phyloP scores from a whole-genome alignment of 2,888 invertebrate species.

The Epinotia brunnichana region DNA sequence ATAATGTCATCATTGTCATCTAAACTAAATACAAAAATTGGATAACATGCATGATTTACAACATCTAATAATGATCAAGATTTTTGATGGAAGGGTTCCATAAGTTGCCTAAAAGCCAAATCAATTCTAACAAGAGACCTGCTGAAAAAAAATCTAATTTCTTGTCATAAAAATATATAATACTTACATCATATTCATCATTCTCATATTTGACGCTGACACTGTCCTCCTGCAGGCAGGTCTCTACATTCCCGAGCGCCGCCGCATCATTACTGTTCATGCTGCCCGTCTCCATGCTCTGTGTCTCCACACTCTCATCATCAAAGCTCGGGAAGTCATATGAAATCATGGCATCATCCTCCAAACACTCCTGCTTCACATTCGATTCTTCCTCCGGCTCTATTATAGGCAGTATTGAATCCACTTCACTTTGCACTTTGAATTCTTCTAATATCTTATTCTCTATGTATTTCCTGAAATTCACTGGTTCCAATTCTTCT shows the following conservation, averaged over 20 bases:
- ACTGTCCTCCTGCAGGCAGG: constrained; percentile 67
- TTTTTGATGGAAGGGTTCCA: too few relatives aligned
- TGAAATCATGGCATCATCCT: constrained; percentile 55
- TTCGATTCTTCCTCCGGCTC: constrained; percentile 21
- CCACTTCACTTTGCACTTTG: constrained; percentile 41
- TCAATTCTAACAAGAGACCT: too few relatives aligned
- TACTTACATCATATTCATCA: constrained; percentile 56
- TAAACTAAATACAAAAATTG: too few relatives aligned
- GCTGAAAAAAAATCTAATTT: too few relatives aligned
- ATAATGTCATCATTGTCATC: too few relatives aligned
- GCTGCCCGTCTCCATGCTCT: constrained; percentile 60
- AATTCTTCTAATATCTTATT: constrained; percentile 41
- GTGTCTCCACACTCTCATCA: constrained; percentile 33
- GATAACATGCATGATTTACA: too few relatives aligned
- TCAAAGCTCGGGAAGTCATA: constrained; percentile 65
- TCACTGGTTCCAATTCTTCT: constrained; percentile 34
- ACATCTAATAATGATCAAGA: too few relatives aligned
- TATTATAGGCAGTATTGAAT: constrained; percentile 38
- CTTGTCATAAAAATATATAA: too few relatives aligned
- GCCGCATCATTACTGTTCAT: constrained; percentile 71
- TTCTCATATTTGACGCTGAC: constrained; percentile 62
- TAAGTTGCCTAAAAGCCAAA: too few relatives aligned
- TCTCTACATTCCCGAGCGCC: constrained; percentile 71
- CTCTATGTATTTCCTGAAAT: constrained; percentile 41
- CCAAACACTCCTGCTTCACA: constrained; percentile 37